Evolutionary conservation across 2,888 invertebrate genomes (phyloP), one percentile per base, ranked within the genome.

Genomic region (Brachyopa scutellaris): DNA sequence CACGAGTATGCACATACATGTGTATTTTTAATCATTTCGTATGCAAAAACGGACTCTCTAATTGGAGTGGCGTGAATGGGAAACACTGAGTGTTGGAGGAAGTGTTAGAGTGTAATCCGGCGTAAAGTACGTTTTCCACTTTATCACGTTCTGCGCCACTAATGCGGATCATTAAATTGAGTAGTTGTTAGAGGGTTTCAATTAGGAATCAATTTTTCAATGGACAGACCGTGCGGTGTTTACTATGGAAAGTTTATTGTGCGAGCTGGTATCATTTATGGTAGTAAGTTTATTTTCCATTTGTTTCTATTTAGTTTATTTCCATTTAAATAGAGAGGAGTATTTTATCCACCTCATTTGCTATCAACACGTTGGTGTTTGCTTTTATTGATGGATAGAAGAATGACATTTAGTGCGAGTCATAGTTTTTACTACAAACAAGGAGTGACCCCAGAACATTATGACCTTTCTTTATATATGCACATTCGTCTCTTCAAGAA

Each of bases 51-150:
- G 64, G 49, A 57, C 66, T 59, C 49, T 59, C 78, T 79, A 79
- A 79, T 79, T 79, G 73, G 74, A 79, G 79, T 74, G 74, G n/a
- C n/a, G 40, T 67, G 73, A 73, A 53, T 33, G 36, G 53, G 11
- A 53, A 42, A 11, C 17, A 42, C 23, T 51, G 21, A 45, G 29
- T 51, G 23, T 26, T 57, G 23, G 26, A 53, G n/a, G n/a, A n/a
- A 59, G 78, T 73, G 53, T 73, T 73, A 59, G 23, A 73, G 38
- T 33, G 78, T 38, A 53, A 53, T 51, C 45, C 66, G 26, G 40
- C 21, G 17, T 11, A 29, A 47, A 31, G 13, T 42, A 42, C 40
- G 42, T 26, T 53, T 55, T 23, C 79, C 73, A 79, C 79, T 79
- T 74, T 49, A 74, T 55, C 79, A 79, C 79, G 79, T 79, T 67